Base-by-base conservation (phyloP, 1,140 invertebrate species). In the Copidosoma floridanum region DNA sequence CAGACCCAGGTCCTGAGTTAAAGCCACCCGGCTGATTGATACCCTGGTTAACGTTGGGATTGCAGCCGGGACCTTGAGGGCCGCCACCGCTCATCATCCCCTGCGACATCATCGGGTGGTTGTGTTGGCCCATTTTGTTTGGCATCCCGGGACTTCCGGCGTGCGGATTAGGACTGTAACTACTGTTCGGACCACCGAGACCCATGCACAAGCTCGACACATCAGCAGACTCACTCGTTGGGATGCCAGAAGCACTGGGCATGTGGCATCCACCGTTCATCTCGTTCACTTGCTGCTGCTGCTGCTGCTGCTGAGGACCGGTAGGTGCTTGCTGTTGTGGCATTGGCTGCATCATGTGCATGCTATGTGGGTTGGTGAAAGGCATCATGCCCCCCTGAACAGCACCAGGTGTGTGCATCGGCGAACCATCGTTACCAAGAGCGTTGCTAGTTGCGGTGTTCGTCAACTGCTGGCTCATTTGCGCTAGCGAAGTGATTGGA, bases 391-490 rank as follows among this genome's bases (percentile, higher is more conserved):
- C 84, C 29, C 70, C 69, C 11, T 70, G 69, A 0, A 73, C 53
- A 46, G 74, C 78, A n/a, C 76, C 80, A 3, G 78, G 69, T n/a
- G n/a, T n/a, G 54, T 81, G 80, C 70, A 82, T 80, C 3, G 78
- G 70, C 16, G 80, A 70, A 37, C 72, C 75, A 41, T 75, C 76
- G 47, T 80, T 81, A 3, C 77, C 79, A 2, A 82, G 69, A 3
- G 82, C 80, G 51, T 83, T 82, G 65, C 84, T 85, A 10, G 86
- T 82, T 32, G 87, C 86, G 37, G 85, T 88, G 68, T 88, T 93
- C 2, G 92, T 93, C 21, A 95, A 74, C 70, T 94, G 92, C 69
- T 95, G 93, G 50, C 90, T 93, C 94, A 95, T 96, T 75, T 95
- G 93, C 21, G 93, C 92, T 68, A 95, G 84, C 3, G 94, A 96